Evolutionary conservation across 1,140 invertebrate species (phyloP).

Genomic region (Cyphomyrmex costatus): DNA sequence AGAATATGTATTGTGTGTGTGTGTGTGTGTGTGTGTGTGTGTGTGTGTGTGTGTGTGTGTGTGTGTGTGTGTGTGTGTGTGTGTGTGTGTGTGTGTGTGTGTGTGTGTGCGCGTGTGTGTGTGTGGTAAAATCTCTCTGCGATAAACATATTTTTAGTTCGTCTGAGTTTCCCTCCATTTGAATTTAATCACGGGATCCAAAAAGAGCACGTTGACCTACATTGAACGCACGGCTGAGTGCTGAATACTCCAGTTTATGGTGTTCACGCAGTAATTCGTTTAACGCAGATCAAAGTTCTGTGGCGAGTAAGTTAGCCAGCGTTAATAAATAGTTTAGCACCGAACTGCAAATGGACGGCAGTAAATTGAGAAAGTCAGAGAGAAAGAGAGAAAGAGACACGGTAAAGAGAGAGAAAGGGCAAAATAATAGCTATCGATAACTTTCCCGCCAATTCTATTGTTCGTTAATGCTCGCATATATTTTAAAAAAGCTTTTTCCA

Average conservation of each 20-base stretch:
- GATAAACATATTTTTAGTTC: conserved; percentile 37
- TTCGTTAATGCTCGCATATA: conserved; percentile 57
- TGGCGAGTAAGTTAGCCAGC: conserved; percentile 34
- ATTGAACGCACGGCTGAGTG: conserved; percentile 32
- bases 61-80: too few species aligned
- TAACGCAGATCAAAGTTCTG: conserved; percentile 65
- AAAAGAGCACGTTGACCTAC: conserved; percentile 40
- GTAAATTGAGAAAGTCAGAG: conserved; percentile 67
- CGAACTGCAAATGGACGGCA: conserved; percentile 36
- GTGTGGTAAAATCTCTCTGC: conserved; percentile 21
- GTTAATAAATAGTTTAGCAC: conserved; percentile 70
- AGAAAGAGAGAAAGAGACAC: conserved; percentile 22
- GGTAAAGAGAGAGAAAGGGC: background rate
- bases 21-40: too few species aligned
- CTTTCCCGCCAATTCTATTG: conserved; percentile 51
- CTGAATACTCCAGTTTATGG: conserved; percentile 64
- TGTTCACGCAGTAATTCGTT: conserved; percentile 62
- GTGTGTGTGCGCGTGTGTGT: too few species aligned
- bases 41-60: too few species aligned
- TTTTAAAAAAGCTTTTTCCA: conserved; percentile 27
- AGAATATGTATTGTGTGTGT: too few species aligned
- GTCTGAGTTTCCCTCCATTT: conserved; percentile 14
- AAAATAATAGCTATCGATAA: conserved; percentile 63
- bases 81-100: too few species aligned
- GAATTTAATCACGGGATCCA: conserved; percentile 38